Percentiles rank a stretch among this genome's conserved stretches.
Evolutionary conservation across 2,113 vertebrate species (phyloP).

Genomic region (Cyanoliseus patagonus): DNA sequence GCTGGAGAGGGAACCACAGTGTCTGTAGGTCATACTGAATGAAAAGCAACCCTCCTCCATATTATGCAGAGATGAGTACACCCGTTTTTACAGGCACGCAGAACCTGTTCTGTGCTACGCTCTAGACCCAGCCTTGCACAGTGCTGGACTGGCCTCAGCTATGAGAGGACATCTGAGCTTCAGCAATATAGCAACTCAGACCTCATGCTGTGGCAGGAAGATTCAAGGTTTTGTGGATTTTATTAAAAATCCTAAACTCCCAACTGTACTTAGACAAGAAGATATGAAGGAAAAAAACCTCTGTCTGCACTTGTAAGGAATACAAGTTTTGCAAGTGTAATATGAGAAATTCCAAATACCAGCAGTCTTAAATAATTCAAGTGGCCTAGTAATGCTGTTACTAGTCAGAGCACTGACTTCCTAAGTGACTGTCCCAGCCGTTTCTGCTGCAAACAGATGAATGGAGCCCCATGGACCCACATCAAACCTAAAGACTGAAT

Average conservation of each 20-base stretch:
- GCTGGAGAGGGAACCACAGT: not conserved
- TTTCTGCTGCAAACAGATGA: not conserved
- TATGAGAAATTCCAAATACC: not conserved
- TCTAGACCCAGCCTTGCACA: not conserved
- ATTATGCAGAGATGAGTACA: not conserved
- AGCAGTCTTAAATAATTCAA: not conserved
- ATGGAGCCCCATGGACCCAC: not conserved
- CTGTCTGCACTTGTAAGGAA: not conserved
- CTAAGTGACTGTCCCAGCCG: not conserved
- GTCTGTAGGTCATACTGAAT: rapidly evolving
- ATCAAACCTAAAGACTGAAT: not conserved
- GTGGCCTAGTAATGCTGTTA: not conserved
- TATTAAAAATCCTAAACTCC: not conserved
- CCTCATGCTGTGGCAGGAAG: not conserved
- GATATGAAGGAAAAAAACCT: not conserved
- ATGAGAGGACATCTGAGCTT: not conserved
- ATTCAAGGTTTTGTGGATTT: not conserved
- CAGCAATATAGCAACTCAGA: not conserved
- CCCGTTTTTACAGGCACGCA: not conserved
- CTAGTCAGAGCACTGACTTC: not conserved
- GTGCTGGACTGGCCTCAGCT: not conserved
- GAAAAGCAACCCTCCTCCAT: not conserved
- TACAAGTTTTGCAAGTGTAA: not conserved
- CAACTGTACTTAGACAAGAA: not conserved
- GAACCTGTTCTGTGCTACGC: not conserved